Percentiles rank a stretch among this genome's conserved stretches.
These are phyloP conservation scores for Lasius platythorax DNA, from an alignment of 2,888 invertebrate genomes.

Conservation along the genomic window DNA sequence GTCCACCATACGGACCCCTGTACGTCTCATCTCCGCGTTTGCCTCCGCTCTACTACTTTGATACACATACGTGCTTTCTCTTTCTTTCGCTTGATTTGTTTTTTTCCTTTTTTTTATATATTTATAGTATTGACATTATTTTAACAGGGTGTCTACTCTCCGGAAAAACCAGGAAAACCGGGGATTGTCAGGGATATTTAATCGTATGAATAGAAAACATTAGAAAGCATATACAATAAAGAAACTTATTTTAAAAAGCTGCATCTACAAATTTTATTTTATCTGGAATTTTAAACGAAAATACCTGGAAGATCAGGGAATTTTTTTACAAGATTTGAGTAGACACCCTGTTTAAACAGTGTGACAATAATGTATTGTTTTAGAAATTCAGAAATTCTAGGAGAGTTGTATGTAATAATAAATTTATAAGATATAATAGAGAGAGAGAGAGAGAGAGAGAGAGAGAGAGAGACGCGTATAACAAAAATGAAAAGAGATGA, in stretches of 20 bases:
- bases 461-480: too few species aligned
- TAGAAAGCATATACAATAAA: too few species aligned
- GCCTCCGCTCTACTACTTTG: constrained; percentile 16
- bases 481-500: neutral
- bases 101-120: neutral
- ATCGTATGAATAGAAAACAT: too few species aligned
- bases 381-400: neutral
- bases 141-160: neutral
- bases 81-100: neutral
- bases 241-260: too few species aligned
- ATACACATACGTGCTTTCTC: neutral
- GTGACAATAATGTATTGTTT: neutral
- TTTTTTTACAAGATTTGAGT: too few species aligned
- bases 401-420: neutral
- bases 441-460: too few species aligned
- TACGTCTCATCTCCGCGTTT: constrained; percentile 43
- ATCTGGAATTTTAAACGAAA: too few species aligned
- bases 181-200: too few species aligned
- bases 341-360: neutral
- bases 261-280: too few species aligned
- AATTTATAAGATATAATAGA: neutral
- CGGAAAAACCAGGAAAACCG: too few species aligned
- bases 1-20: constrained; percentile 55
- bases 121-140: neutral
- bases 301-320: too few species aligned